Base-by-base conservation (phyloP, 1,140 invertebrate genomes). In the Trichonephila inaurata region DNA sequence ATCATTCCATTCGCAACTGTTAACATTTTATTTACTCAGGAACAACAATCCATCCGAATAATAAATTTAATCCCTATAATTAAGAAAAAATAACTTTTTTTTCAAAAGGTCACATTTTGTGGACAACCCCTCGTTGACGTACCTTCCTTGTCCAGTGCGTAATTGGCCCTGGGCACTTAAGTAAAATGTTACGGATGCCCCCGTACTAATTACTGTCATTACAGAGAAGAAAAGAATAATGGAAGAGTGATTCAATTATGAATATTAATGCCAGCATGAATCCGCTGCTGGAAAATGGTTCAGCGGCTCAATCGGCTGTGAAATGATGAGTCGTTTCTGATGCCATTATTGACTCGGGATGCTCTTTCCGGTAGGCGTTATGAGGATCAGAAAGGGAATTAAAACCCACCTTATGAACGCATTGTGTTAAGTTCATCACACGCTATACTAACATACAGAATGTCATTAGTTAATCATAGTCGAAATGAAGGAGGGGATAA, bases 231-330 rank as follows among this genome's bases (percentile, higher is more conserved):
- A 92, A 91, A 92, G 91, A 92, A 92, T 92, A 92, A 92, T 92
- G 91, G 91, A 77, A 92, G 62, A 92, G 85, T 92, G 91, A 92
- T 92, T 92, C 91, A 92, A 92, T 92, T 92, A 92, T 92, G 91
- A 92, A 92, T 92, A 92, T 92, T 92, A 92, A 92, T 92, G 83
- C 91, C 64, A 40, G 90, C 10, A 19, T n/a, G 21, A 64, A 69
- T 89, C 87, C 61, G 66, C 89, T 24, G 44, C 69, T 40, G 69
- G 51, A 66, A 81, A 77, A 91, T 82, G 77, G 91, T 44, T 62
- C 90, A 62, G 89, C 51, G 19, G 60, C 28, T 51, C 44, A 87
- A 87, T 72, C 51, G 82, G 51, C 51, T 24, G 44, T 21, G 64
- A 64, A 87, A 92, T 51, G 91, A 72, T 87, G 82, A 62, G 66